These are phyloP conservation scores for Morone chrysops DNA, from an alignment of 2,113 vertebrate species.

Conservation along the genomic window DNA sequence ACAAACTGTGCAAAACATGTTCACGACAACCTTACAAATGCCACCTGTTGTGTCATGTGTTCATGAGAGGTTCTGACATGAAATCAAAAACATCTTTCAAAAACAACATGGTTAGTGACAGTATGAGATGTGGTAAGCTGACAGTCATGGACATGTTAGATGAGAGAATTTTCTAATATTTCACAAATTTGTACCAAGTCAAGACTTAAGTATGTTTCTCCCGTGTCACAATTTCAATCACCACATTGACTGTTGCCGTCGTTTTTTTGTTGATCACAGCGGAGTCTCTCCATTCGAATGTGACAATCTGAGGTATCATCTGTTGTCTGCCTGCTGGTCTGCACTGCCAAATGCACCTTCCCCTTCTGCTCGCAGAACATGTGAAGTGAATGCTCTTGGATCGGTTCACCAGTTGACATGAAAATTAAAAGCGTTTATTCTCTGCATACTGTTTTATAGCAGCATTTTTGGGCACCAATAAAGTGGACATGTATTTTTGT, in stretches of 20 bases:
- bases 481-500: too few relatives aligned
- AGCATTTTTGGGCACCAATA: not conserved
- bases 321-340: constrained; percentile 27
- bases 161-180: too few relatives aligned
- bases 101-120: not conserved
- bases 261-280: not conserved
- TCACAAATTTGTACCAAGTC: too few relatives aligned
- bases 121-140: not conserved
- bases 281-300: constrained; percentile 6
- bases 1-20: not conserved
- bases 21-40: not conserved
- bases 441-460: not conserved
- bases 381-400: constrained; percentile 22
- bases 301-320: constrained; percentile 19
- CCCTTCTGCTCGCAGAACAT: not conserved
- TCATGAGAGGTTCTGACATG: not conserved
- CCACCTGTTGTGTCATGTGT: not conserved
- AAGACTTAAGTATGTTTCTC: too few relatives aligned
- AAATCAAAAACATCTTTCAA: not conserved
- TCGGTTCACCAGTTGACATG: constrained; percentile 3
- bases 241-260: not conserved
- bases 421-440: constrained; percentile 13
- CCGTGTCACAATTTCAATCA: too few relatives aligned
- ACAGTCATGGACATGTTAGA: not conserved
- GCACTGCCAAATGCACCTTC: constrained; percentile 43